Conservation (phyloP, 1,140 invertebrate species). For the Eueides isabella region DNA sequence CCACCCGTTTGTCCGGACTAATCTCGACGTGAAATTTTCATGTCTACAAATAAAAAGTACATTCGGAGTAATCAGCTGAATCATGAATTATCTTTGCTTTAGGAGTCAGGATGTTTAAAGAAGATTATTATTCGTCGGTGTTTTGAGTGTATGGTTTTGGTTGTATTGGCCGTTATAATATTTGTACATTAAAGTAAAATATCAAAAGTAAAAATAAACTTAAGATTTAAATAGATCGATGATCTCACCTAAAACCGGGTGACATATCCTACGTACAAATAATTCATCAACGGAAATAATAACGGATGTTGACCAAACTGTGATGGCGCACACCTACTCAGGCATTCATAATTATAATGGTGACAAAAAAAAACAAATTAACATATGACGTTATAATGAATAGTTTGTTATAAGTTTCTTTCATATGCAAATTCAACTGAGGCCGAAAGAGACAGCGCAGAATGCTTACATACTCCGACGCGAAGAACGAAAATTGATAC, state of each 20-base stretch:
- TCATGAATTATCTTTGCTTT: neutral
- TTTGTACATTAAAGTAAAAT: too few relatives aligned
- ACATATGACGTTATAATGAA: slow-evolving; percentile 12
- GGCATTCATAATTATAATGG: slow-evolving; percentile 20
- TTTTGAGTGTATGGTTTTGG: neutral
- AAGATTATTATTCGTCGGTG: neutral
- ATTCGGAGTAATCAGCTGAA: neutral
- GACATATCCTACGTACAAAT: slow-evolving; percentile 6
- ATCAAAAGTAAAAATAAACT: neutral
- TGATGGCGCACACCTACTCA: slow-evolving; percentile 22
- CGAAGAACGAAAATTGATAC: slow-evolving; percentile 44
- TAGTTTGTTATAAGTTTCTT: neutral
- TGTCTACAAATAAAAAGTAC: slow-evolving; percentile 6
- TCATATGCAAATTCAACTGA: neutral
- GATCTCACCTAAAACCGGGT: neutral
- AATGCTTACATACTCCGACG: slow-evolving; percentile 27
- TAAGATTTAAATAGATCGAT: neutral
- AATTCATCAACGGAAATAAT: slow-evolving; percentile 34
- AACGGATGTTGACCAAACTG: slow-evolving; percentile 33
- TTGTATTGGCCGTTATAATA: too few relatives aligned
- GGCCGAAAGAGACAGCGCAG: slow-evolving; percentile 15
- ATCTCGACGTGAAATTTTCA: slow-evolving; percentile 17
- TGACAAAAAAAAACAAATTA: slow-evolving; percentile 20
- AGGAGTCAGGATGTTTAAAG: neutral
- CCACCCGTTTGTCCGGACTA: slow-evolving; percentile 7